A percentile compares a stretch with the other conserved stretches of the same genome.
Evolutionary conservation across 2,888 invertebrate genomes (phyloP).

Genomic region (Tetropium fuscum): DNA sequence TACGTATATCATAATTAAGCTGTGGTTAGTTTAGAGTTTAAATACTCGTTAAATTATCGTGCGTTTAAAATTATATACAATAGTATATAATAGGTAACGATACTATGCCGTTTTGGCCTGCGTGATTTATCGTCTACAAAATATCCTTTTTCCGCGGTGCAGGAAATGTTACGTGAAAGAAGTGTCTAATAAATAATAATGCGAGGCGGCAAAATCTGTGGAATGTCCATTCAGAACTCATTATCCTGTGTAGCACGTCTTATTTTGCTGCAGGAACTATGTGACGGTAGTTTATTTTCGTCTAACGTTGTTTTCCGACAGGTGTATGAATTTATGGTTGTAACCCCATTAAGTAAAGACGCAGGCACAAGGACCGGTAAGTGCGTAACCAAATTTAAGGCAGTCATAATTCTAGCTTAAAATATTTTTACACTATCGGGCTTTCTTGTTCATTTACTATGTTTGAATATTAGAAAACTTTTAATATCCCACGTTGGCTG

Average conservation of each 20-base stretch:
- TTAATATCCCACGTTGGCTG: too few species aligned
- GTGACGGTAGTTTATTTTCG: conserved; percentile 32
- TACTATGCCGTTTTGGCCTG: background rate
- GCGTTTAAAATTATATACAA: too few species aligned
- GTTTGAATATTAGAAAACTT: too few species aligned
- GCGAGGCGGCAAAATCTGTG: conserved; percentile 8
- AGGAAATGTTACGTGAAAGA: conserved; percentile 2
- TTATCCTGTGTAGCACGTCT: conserved; percentile 27
- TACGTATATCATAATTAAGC: too few species aligned
- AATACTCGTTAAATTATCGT: too few species aligned
- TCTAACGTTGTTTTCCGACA: conserved; percentile 31
- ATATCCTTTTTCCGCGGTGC: background rate
- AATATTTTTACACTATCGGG: too few species aligned
- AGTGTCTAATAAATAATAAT: conserved; percentile 22
- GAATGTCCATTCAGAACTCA: conserved; percentile 17
- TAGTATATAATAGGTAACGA: too few species aligned
- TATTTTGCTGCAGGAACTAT: conserved; percentile 26
- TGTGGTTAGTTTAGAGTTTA: too few species aligned
- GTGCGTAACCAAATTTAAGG: too few species aligned
- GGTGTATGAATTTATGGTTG: conserved; percentile 36
- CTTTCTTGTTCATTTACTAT: too few species aligned
- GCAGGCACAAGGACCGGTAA: conserved; percentile 16
- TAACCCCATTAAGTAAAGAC: conserved; percentile 29
- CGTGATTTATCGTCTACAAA: conserved; percentile 2
- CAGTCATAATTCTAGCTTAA: too few species aligned